Base-by-base conservation (phyloP, 2,113 vertebrate species). In the Neolamprologus devosi region DNA sequence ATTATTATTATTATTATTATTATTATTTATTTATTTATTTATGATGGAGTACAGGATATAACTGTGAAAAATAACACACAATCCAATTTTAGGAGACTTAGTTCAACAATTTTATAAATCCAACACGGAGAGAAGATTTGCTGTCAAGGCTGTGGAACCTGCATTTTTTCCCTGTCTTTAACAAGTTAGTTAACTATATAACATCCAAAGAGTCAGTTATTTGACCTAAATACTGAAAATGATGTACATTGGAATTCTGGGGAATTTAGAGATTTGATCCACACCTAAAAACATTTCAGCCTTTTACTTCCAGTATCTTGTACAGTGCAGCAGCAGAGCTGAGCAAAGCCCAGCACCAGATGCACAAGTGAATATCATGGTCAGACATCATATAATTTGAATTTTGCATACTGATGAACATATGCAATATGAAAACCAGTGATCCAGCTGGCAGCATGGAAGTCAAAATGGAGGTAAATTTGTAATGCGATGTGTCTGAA, bases 11-110 rank as follows among this genome's bases (percentile, higher is more conserved):
- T 37, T 37, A 37, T 10, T 37, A 4, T 40, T 40, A 5, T 42
- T 42, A 42, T n/a, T 8, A 17, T 49, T 49, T 3, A 51, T n/a
- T 70, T 49, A 91, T 92, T 21, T 12, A 21, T 55, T 28, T 89
- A 85, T 90, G 75, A 90, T 92, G 75, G 88, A 86, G 53, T 82
- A 85, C 70, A 91, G 49, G 53, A 47, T 75, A 84, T 68, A 55
- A 85, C 86, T 51, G 54, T 80, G 84, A 87, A 93, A 91, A 93
- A 92, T 91, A 92, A 85, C 60, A 86, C 21, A 37, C 33, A 49
- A 63, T 78, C 75, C 33, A 80, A 82, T 89, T 90, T 58, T 57
- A 51, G 33, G 49, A 86, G 30, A 82, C 33, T 51, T 40, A 40
- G 78, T 85, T 80, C 55, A 28, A 81, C 23, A 75, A 80, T 90